Percentiles rank a stretch among this genome's conserved stretches.
These are phyloP conservation scores for Thryonomys swinderianus DNA, from an alignment of 2,113 vertebrate genomes.

Conservation along the genomic window DNA sequence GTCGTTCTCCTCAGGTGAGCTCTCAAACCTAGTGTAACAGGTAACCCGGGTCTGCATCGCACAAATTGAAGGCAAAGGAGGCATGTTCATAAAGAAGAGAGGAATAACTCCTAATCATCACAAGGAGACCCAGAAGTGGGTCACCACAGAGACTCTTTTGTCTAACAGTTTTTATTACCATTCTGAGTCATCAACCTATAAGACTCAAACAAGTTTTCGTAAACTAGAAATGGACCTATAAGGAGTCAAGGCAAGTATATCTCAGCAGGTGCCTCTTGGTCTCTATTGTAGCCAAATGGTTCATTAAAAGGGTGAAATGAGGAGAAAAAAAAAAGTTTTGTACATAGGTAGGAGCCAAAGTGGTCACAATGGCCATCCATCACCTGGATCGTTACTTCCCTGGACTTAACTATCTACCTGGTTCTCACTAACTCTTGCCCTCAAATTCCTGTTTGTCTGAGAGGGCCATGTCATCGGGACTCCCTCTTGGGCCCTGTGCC, in stretches of 20 bases:
- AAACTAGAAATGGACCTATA: neutral
- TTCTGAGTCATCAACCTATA: no score
- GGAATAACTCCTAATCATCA: neutral
- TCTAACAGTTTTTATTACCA: neutral
- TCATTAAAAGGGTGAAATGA: neutral
- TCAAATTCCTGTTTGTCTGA: neutral
- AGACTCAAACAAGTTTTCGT: neutral
- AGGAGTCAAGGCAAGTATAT: neutral
- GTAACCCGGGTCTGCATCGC: neutral
- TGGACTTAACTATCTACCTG: neutral
- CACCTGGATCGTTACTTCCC: neutral
- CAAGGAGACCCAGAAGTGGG: neutral
- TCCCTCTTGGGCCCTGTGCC: neutral
- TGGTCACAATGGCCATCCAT: neutral
- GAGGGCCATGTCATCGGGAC: neutral
- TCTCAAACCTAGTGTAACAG: neutral
- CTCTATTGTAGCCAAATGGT: neutral
- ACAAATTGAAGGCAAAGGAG: neutral
- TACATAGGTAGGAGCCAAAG: neutral
- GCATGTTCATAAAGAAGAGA: neutral
- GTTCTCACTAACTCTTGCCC: neutral
- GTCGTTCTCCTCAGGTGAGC: neutral
- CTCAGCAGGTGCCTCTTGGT: neutral
- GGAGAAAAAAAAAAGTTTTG: neutral
- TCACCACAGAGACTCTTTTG: neutral